Evolutionary conservation across 1,140 invertebrate species (phyloP).

Genomic region (Chrysomallon squamiferum): DNA sequence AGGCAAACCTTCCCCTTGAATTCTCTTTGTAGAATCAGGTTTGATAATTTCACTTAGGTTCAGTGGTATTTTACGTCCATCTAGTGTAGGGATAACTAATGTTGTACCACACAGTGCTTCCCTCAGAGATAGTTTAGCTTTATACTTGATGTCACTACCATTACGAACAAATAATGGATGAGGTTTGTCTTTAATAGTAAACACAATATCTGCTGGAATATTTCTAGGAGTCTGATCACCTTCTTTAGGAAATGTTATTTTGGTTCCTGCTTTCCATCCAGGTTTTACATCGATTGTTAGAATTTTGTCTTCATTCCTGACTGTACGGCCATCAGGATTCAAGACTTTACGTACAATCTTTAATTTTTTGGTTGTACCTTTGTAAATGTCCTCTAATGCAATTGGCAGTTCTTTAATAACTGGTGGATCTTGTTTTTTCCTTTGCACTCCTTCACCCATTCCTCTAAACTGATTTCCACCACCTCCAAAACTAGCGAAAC

Average conservation of each 20-base stretch:
- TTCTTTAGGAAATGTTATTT: slow-evolving; percentile 70
- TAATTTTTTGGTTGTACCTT: slow-evolving; percentile 83
- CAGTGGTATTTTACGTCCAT: slow-evolving; percentile 83
- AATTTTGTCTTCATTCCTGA: slow-evolving; percentile 75
- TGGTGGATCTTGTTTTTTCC: slow-evolving; percentile 85
- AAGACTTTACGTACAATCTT: slow-evolving; percentile 81
- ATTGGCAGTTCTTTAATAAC: slow-evolving; percentile 98
- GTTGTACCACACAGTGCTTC: slow-evolving; percentile 90
- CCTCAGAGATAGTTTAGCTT: slow-evolving; percentile 87
- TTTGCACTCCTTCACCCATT: slow-evolving; percentile 13
- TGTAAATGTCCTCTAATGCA: slow-evolving; percentile 83
- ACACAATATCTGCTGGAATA: slow-evolving; percentile 96
- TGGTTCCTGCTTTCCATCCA: slow-evolving; percentile 69
- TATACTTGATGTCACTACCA: slow-evolving; percentile 90
- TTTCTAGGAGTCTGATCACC: slow-evolving; percentile 81
- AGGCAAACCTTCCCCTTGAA: slow-evolving; percentile 92
- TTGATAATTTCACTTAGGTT: slow-evolving; percentile 90
- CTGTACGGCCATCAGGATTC: slow-evolving; percentile 70
- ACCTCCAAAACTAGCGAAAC: slow-evolving; percentile 54
- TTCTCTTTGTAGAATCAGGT: slow-evolving; percentile 86
- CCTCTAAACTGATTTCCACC: slow-evolving; percentile 50
- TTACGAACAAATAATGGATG: slow-evolving; percentile 94
- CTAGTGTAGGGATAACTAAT: slow-evolving; percentile 91
- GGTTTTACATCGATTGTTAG: slow-evolving; percentile 79
- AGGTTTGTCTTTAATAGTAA: slow-evolving; percentile 97